Conservation (phyloP, 2,888 invertebrate genomes). For the Drosophila borborema region DNA sequence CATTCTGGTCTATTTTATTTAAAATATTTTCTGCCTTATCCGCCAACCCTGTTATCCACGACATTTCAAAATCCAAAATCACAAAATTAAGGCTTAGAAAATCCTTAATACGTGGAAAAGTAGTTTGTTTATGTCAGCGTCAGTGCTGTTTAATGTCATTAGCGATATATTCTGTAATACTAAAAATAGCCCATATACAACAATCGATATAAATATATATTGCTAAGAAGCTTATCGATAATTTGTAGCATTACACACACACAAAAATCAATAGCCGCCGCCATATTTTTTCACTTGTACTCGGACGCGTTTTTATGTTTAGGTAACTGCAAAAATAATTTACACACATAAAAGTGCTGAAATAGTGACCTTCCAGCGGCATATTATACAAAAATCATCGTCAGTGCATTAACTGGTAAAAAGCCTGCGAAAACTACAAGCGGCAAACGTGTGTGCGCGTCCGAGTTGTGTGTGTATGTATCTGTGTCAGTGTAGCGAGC, state of each 20-base stretch:
- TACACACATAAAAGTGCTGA: slow-evolving; percentile 18
- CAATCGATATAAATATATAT: slow-evolving; percentile 26
- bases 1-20: slow-evolving; percentile 91
- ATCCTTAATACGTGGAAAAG: slow-evolving; percentile 47
- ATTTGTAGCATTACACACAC: slow-evolving; percentile 30
- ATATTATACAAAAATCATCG: background rate
- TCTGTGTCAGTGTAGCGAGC: slow-evolving; percentile 44
- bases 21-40: slow-evolving; percentile 91
- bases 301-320: slow-evolving; percentile 65
- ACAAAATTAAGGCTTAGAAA: slow-evolving; percentile 14
- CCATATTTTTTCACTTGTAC: slow-evolving; percentile 75
- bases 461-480: slow-evolving; percentile 39
- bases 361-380: slow-evolving; percentile 22
- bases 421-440: slow-evolving; percentile 20
- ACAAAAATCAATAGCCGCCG: slow-evolving; percentile 75
- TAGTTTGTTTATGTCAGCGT: slow-evolving; percentile 47
- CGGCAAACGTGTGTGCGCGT: slow-evolving; percentile 60
- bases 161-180: slow-evolving; percentile 13
- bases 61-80: slow-evolving; percentile 76
- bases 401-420: slow-evolving; percentile 16
- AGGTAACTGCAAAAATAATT: slow-evolving; percentile 50
- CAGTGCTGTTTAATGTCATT: slow-evolving; percentile 11
- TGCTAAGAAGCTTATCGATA: slow-evolving; percentile 31
- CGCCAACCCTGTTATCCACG: slow-evolving; percentile 91
- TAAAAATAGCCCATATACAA: background rate